Conservation (phyloP, 2,888 invertebrate species). For the Meiosimyza decipiens region DNA sequence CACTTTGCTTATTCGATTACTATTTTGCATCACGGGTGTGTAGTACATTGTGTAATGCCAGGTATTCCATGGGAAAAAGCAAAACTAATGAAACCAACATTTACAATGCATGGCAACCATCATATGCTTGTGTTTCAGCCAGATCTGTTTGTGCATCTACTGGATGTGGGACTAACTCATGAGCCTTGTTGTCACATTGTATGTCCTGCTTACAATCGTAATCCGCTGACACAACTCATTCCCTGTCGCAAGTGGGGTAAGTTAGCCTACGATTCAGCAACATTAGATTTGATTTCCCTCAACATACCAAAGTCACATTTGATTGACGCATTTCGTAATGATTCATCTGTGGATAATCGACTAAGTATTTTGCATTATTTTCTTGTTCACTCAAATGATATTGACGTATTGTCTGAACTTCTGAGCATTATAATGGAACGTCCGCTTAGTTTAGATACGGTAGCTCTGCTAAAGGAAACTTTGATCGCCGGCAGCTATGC, state of each 20-base stretch:
- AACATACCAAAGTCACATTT: conserved; percentile 75
- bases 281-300: conserved; percentile 78
- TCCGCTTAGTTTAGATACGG: conserved; percentile 71
- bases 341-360: conserved; percentile 76
- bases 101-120: conserved; percentile 79
- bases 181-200: conserved; percentile 86
- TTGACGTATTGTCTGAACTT: conserved; percentile 79
- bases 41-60: conserved; percentile 84
- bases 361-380: conserved; percentile 86
- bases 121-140: conserved; percentile 86
- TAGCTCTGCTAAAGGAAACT: conserved; percentile 79
- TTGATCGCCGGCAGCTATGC: conserved; percentile 80
- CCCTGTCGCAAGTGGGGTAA: conserved; percentile 68
- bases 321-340: conserved; percentile 76
- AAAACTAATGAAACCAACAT: conserved; percentile 80
- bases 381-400: conserved; percentile 80
- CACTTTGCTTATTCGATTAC: conserved; percentile 89
- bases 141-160: conserved; percentile 83
- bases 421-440: conserved; percentile 73
- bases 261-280: conserved; percentile 72
- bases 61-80: conserved; percentile 84
- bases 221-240: conserved; percentile 72
- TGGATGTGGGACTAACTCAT: conserved; percentile 85
- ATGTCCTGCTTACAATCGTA: conserved; percentile 71
- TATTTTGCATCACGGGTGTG: conserved; percentile 83